Evolutionary conservation across 1,140 invertebrate genomes (phyloP), one percentile per base, ranked within the genome.

Genomic region (Ruditapes philippinarum): DNA sequence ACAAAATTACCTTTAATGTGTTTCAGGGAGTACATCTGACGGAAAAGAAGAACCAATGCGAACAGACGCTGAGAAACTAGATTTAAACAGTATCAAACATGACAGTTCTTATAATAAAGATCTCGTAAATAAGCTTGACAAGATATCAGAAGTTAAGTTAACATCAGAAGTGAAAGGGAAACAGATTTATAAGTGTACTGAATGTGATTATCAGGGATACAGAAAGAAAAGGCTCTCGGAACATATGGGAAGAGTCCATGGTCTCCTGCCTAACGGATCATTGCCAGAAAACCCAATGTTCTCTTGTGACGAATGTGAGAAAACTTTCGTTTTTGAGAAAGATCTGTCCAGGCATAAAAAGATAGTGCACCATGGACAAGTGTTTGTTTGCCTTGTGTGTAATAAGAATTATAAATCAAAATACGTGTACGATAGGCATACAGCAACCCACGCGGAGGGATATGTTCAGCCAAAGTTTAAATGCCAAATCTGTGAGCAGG

Each of bases 401-500:
- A 88, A 91, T 14, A 92, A 91, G 65, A 70, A 89, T 79, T 94
- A 94, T 80, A 94, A 94, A 76, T 89, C 88, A 0, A 49, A 87
- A 9, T 89, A 90, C 49, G 88, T 89, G n/a, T 90, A 91, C 25
- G 82, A 89, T 28, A 84, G 90, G 57, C 93, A 94, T 54, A 88
- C 89, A 65, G 88, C 90, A 38, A 90, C 82, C 42, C 93, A 94
- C 82, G 88, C 84, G n/a, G 89, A 91, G 28, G 89, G 68, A 9
- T 92, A 93, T 68, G 79, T 91, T 31, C 91, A 92, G 74, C 91
- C 90, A 45, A 88, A 83, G 73, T 93, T 92, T 80, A 79, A 82
- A 31, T 94, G 94, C 87, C 88, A 93, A 42, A 78, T 93, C 31
- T 95, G 94, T 90, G 88, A 91, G 19, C 93, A 92, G 76, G 79